A percentile compares a stretch with the other conserved stretches of the same genome.
Evolutionary conservation across 2,797 vertebrate genomes (phyloP).

Genomic region (Cirrhinus molitorella): DNA sequence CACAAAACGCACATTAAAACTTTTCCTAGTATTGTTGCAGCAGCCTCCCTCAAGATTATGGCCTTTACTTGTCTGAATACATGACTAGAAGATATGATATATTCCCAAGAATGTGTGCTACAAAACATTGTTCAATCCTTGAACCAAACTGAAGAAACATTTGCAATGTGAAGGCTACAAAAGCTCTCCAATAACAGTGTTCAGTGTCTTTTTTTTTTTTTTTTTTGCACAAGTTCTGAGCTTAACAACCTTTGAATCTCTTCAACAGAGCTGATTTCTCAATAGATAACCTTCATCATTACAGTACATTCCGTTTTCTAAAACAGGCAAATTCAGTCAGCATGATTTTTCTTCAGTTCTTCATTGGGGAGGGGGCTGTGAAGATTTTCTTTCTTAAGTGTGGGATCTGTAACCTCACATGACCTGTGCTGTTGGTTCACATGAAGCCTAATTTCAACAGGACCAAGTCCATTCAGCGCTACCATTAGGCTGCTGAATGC

Average conservation of each 20-base stretch:
- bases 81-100: not conserved
- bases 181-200: not conserved
- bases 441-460: too few relatives aligned
- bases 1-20: not conserved
- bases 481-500: not conserved
- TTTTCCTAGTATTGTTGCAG: not conserved
- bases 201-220: not conserved
- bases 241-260: not conserved
- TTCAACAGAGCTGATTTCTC: not conserved
- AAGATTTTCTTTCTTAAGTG: not conserved
- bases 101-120: conserved; percentile 23
- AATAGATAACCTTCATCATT: conserved; percentile 20
- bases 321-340: not conserved
- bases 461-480: not conserved
- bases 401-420: not conserved
- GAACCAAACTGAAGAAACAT: not conserved
- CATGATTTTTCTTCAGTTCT: not conserved
- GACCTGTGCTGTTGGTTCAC: not conserved
- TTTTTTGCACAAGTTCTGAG: not conserved
- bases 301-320: not conserved
- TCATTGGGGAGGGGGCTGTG: too few relatives aligned
- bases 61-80: conserved; percentile 11
- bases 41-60: not conserved
- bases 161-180: not conserved
- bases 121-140: not conserved